These are phyloP conservation scores for Lasius fuliginosus DNA, from an alignment of 2,888 invertebrate species.

Conservation along the genomic window DNA sequence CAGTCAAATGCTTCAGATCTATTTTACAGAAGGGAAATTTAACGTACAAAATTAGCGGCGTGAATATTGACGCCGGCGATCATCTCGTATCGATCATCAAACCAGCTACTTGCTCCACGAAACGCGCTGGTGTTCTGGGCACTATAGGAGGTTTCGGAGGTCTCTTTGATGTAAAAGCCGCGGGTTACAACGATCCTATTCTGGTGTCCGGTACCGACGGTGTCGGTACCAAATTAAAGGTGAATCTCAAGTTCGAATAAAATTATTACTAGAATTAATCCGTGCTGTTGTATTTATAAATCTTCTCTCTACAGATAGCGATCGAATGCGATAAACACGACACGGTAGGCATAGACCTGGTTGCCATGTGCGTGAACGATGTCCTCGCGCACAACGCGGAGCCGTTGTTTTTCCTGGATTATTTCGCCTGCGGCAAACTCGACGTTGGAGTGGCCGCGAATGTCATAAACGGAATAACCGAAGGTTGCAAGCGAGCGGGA, in stretches of 20 bases:
- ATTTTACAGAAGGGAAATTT: constrained; percentile 89
- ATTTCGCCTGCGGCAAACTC: constrained; percentile 96
- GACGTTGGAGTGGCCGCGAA: constrained; percentile 92
- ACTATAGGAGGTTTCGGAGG: constrained; percentile 97
- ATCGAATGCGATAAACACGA: constrained; percentile 92
- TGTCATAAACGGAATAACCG: constrained; percentile 95
- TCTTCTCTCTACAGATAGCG: constrained; percentile 90
- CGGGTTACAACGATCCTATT: constrained; percentile 93
- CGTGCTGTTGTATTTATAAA: neutral
- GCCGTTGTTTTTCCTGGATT: constrained; percentile 98
- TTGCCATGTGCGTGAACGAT: constrained; percentile 99
- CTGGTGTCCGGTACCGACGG: constrained; percentile 98
- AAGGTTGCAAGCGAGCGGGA: constrained; percentile 94
- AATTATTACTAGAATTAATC: neutral
- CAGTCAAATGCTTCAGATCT: constrained; percentile 83
- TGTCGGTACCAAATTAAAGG: constrained; percentile 98
- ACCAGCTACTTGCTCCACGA: constrained; percentile 93
- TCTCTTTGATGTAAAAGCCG: constrained; percentile 94
- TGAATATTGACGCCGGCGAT: constrained; percentile 97
- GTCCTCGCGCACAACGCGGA: constrained; percentile 98
- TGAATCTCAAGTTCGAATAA: constrained; percentile 81
- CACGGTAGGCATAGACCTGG: constrained; percentile 97
- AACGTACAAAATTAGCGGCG: constrained; percentile 96
- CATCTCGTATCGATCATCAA: constrained; percentile 94
- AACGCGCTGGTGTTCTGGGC: constrained; percentile 93